Base-by-base conservation (phyloP, 2,888 invertebrate species). In the Malacosoma neustria region DNA sequence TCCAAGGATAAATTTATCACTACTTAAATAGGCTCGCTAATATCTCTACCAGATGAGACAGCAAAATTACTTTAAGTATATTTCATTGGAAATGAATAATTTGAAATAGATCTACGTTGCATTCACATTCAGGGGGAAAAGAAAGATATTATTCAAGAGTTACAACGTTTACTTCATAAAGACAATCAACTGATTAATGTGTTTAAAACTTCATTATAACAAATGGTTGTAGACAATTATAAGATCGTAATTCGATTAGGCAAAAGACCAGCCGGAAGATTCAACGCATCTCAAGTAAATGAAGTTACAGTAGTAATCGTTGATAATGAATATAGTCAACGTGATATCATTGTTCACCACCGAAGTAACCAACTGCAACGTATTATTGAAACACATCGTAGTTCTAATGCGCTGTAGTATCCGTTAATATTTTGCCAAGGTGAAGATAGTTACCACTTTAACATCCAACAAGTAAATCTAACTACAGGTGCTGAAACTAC, bases 281-380 rank as follows among this genome's bases (percentile, higher is more conserved):
- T n/a, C 31, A 31, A 31, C 3, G 31, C 9, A 31, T 13, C 31
- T n/a, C 31, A 30, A 30, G 11, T 11, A 30, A 30, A 30, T 6
- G 30, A 30, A 30, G 30, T 6, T 30, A 11, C 30, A 6, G 30
- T 4, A 30, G 30, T 30, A 33, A 13, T 33, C 14, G 33, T 33
- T 33, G 33, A 33, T 13, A 33, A 33, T 5, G 33, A 33, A 13
- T 13, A 13, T 13, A 36, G 14, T 31, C 36, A 6, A 31, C 36
- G 13, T 36, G 36, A 36, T 36, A 36, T 36, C 14, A 30, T 31
- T 36, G 31, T 31, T 36, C 36, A 36, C 30, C 14, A 32, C 14
- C 36, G 31, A 36, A 36, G 36, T 36, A 36, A 36, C 31, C 12
- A 36, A 36, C 14, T 36, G 14, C 36, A 36, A 36, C 36, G 31